phyloP scores from a whole-genome alignment of 53 echinoderm and acorn worm species.

The Paracentrotus lividus region DNA sequence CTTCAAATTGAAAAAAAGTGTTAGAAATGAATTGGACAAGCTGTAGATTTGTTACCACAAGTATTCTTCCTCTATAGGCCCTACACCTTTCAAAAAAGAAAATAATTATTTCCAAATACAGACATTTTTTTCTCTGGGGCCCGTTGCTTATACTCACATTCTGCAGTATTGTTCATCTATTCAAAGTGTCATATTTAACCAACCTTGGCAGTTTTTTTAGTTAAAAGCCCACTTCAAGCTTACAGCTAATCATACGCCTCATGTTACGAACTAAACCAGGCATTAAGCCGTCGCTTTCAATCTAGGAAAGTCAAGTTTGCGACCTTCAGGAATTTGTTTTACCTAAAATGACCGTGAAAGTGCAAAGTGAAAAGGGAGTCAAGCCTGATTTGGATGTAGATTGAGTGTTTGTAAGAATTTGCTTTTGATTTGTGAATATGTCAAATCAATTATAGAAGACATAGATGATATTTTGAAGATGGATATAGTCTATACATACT shows the following conservation, averaged over 20 bases:
- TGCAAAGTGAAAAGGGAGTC: neutral
- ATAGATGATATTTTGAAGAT: neutral
- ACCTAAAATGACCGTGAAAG: neutral
- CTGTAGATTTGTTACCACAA: no score
- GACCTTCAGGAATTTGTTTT: neutral
- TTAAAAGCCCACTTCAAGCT: neutral
- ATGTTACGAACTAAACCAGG: constrained; percentile 4
- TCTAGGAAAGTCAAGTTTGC: neutral
- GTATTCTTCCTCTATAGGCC: no score
- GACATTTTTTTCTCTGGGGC: neutral
- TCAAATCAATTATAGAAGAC: neutral
- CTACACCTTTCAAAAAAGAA: no score
- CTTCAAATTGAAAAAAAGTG: no score
- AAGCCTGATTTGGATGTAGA: neutral
- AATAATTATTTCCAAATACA: neutral
- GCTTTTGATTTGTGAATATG: neutral
- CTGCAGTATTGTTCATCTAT: no score
- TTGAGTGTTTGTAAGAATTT: neutral
- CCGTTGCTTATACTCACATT: no score
- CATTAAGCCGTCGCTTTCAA: constrained; percentile 11
- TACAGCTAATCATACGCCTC: neutral
- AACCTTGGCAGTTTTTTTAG: neutral
- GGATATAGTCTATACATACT: no score
- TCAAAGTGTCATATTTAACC: neutral
- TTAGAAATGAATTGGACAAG: no score